Conservation (phyloP, 2,888 invertebrate genomes). For the Aromia moschata region DNA sequence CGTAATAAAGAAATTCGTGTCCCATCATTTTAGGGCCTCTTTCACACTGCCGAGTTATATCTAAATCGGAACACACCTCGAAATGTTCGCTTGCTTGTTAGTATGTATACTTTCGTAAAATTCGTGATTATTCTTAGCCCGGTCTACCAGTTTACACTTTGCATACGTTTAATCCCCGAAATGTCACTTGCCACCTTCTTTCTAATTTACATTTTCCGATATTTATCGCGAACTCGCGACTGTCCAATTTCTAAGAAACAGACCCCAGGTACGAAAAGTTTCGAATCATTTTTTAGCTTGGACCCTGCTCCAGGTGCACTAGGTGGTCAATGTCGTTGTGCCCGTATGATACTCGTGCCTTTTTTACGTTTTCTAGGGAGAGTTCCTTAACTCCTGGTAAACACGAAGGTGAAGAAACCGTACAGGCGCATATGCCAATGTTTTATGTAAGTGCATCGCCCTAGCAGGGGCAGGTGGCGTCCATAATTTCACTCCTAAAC, state of each 20-base stretch:
- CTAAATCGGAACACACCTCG: no score
- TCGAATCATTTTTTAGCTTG: neutral
- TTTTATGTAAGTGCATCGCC: conserved; percentile 20
- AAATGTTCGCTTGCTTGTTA: no score
- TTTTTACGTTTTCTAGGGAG: conserved; percentile 8
- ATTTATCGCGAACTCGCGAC: no score
- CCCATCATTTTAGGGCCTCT: no score
- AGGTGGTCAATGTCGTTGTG: conserved; percentile 8
- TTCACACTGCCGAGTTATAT: no score
- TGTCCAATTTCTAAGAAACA: conserved; percentile 6
- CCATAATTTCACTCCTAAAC: conserved; percentile 31
- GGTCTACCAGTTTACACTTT: no score
- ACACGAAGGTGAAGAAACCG: conserved; percentile 19
- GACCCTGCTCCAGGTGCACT: conserved; percentile 14
- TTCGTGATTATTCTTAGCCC: no score
- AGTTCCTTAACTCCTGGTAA: conserved; percentile 14
- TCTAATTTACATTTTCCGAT: no score
- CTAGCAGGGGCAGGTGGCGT: conserved; percentile 12
- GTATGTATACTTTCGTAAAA: no score
- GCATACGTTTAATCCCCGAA: no score
- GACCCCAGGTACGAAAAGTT: neutral
- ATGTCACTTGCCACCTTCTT: no score
- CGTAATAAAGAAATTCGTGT: no score
- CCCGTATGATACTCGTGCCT: conserved; percentile 4
- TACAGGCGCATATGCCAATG: conserved; percentile 14